phyloP scores from a whole-genome alignment of 1,140 invertebrate species.

The Homarus americanus region DNA sequence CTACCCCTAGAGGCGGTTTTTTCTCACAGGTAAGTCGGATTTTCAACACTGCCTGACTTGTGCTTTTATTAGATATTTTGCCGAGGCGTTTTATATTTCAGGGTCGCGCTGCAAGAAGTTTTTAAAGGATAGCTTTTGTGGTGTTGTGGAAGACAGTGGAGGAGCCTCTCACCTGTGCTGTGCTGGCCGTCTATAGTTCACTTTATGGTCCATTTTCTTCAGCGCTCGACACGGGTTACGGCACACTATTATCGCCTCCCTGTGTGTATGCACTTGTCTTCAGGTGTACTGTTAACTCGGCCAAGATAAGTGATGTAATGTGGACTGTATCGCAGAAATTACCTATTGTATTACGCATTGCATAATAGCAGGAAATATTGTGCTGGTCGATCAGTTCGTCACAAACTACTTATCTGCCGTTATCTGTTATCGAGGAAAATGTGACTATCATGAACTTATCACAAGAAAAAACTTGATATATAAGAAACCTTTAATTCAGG shows the following conservation, averaged over 20 bases:
- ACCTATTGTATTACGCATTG: neutral
- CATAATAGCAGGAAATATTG: neutral
- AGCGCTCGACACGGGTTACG: neutral
- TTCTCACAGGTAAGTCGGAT: constrained; percentile 55
- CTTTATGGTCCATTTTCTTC: constrained; percentile 12
- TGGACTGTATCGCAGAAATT: neutral
- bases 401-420: neutral
- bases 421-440: neutral
- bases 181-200: neutral
- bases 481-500: no score
- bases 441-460: neutral
- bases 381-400: neutral
- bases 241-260: neutral
- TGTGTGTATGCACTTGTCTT: neutral
- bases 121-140: neutral
- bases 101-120: neutral
- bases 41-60: neutral
- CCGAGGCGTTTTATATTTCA: neutral
- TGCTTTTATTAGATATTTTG: constrained; percentile 6
- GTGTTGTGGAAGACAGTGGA: neutral
- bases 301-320: no score
- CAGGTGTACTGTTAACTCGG: no score
- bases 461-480: no score
- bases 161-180: neutral
- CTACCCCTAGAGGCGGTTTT: constrained; percentile 35